A percentile compares a stretch with the other conserved stretches of the same genome.
Evolutionary conservation across 2,888 invertebrate species (phyloP).

Genomic region (Deilephila elpenor): DNA sequence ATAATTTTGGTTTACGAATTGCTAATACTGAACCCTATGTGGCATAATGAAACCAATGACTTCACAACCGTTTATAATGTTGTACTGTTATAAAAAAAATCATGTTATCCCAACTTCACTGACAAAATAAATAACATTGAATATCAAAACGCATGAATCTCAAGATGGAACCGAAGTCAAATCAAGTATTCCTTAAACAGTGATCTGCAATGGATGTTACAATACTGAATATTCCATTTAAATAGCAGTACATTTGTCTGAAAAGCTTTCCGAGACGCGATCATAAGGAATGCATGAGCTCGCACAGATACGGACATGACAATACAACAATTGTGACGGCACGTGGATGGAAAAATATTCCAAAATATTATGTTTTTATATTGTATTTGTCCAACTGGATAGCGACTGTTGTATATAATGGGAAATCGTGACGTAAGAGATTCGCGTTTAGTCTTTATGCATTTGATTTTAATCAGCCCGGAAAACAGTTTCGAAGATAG

Average conservation of each 20-base stretch:
- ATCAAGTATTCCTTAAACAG: conserved; percentile 70
- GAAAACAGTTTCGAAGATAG: too few relatives aligned
- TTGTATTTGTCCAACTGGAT: neutral
- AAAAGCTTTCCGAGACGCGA: conserved; percentile 67
- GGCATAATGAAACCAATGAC: too few relatives aligned
- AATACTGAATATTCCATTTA: conserved; percentile 78
- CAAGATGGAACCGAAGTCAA: conserved; percentile 39
- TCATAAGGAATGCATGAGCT: conserved; percentile 78
- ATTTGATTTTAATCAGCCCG: too few relatives aligned
- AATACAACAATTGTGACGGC: conserved; percentile 56
- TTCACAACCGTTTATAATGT: too few relatives aligned
- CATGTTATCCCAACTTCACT: neutral
- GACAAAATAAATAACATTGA: neutral
- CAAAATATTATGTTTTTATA: neutral
- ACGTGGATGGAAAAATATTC: conserved; percentile 46
- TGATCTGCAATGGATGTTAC: conserved; percentile 73
- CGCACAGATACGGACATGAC: conserved; percentile 55
- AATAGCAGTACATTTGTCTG: conserved; percentile 77
- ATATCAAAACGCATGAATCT: conserved; percentile 28
- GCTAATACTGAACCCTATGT: too few relatives aligned
- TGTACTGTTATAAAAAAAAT: too few relatives aligned
- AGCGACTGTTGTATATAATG: too few relatives aligned
- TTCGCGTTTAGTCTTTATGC: too few relatives aligned
- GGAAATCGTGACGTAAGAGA: too few relatives aligned
- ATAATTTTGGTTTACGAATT: too few relatives aligned